These are phyloP conservation scores for Trinorchestia longiramus DNA, from an alignment of 1,140 invertebrate genomes.

Conservation along the genomic window DNA sequence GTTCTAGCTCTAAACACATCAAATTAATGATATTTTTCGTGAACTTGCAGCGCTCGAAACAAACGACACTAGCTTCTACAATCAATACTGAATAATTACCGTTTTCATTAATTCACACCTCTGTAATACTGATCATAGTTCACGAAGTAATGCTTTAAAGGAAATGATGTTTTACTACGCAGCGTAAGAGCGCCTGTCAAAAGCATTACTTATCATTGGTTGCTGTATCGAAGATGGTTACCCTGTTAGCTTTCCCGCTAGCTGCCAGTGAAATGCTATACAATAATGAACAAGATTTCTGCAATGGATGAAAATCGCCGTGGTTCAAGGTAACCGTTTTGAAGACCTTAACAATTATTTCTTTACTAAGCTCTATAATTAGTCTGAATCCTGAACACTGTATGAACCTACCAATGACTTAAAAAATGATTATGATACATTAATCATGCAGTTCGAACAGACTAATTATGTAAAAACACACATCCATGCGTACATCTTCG, in stretches of 20 bases:
- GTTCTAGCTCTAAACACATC: no score
- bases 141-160: background rate
- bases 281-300: background rate
- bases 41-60: no score
- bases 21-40: no score
- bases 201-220: background rate
- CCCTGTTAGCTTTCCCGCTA: background rate
- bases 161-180: background rate
- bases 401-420: background rate
- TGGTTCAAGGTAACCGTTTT: background rate
- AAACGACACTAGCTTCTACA: background rate
- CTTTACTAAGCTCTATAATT: background rate
- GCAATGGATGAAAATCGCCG: background rate
- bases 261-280: background rate
- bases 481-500: background rate
- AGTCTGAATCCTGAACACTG: background rate
- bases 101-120: background rate
- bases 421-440: slow-evolving; percentile 3
- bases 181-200: background rate
- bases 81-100: background rate
- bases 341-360: background rate
- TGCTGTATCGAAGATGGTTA: background rate
- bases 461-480: background rate
- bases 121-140: background rate
- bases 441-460: background rate